Base-by-base conservation (phyloP, 2,888 invertebrate genomes). In the Orthonevra nobilis region DNA sequence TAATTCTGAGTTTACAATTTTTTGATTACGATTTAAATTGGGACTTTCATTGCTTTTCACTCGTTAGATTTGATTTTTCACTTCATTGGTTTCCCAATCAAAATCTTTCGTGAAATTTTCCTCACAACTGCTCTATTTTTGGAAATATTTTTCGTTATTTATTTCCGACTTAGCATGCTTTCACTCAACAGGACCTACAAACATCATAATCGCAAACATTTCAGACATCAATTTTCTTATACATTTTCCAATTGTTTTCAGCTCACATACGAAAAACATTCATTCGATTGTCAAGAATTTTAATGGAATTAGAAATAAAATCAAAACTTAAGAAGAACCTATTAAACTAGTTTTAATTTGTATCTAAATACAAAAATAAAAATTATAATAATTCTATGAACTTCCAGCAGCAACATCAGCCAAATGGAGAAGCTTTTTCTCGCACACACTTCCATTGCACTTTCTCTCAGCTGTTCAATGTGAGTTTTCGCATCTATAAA, bases 401-500 rank as follows among this genome's bases (percentile, higher is more conserved):
- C 63, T 72, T 77, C 77, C 77, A 77, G 72, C 44, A 50, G 50
- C n/a, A 20, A 19, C 40, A 63, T n/a, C n/a, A n/a, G n/a, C n/a
- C n/a, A n/a, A n/a, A n/a, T n/a, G n/a, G n/a, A 48, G n/a, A 40
- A 77, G 77, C 77, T 77, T 77, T 77, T 44, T 12, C 32, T 54
- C 46, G 36, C 58, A 34, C 61, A 26, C 28, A 20, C 36, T 60
- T 36, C 50, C 10, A n/a, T n/a, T n/a, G n/a, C 9, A 26, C 28
- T 61, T 52, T 9, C 48, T 42, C 70, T 75, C 77, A 77, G 77
- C 77, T 77, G 72, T 60, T 77, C n/a, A 2, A 6, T 44, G 46
- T 77, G 58, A 72, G 58, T 58, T 64, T 63, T 64, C 42, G 58
- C 44, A 50, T 68, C 79, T 79, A 79, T 73, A 79, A 79, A 79